phyloP scores from a whole-genome alignment of 2,797 vertebrate species.

The Bradypodion ventrale region DNA sequence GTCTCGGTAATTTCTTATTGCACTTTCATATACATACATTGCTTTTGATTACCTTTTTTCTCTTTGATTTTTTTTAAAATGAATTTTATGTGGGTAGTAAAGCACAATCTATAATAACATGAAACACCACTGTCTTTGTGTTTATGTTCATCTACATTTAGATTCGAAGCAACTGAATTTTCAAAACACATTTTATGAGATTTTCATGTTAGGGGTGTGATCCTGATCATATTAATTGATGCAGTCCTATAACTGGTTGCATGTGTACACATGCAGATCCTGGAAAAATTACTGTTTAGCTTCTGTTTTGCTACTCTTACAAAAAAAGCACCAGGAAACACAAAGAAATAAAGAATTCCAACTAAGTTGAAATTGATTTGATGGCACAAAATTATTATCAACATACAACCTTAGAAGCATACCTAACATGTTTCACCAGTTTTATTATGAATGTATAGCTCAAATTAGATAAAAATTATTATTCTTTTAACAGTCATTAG shows the following conservation, averaged over 20 bases:
- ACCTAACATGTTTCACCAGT: no score
- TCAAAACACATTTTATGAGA: neutral
- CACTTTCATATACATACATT: slow-evolving; percentile 40
- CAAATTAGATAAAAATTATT: no score
- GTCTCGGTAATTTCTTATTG: slow-evolving; percentile 42
- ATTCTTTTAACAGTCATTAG: no score
- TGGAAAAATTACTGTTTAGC: neutral
- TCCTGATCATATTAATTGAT: neutral
- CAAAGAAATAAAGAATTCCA: no score
- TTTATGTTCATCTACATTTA: neutral
- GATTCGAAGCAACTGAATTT: no score
- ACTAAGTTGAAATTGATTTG: no score
- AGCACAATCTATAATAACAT: neutral
- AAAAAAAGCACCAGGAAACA: no score
- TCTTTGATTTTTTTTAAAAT: slow-evolving; percentile 14
- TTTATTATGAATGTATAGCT: no score
- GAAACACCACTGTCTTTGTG: neutral
- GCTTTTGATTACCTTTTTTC: slow-evolving; percentile 32
- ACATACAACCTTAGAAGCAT: no score
- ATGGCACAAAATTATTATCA: no score
- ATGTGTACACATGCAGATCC: neutral
- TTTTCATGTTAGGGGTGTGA: neutral
- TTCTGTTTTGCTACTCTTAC: no score
- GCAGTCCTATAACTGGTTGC: neutral
- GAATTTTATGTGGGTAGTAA: slow-evolving; percentile 22